phyloP scores from a whole-genome alignment of 1,140 invertebrate species.

The Drosophila sturtevanti region DNA sequence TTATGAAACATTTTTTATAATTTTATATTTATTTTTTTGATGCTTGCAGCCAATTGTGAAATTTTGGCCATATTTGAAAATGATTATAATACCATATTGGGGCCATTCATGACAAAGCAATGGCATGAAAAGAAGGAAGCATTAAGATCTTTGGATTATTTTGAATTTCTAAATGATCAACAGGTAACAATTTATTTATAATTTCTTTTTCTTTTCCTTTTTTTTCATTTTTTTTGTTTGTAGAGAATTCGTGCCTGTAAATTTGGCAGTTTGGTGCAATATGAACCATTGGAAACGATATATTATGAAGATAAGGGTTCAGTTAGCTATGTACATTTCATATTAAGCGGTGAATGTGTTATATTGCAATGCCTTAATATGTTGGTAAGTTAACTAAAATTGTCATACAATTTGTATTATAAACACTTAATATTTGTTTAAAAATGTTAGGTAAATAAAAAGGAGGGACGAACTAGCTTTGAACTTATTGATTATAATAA shows the following conservation, averaged over 20 bases:
- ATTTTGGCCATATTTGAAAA: conserved; percentile 54
- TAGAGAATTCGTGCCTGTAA: conserved; percentile 64
- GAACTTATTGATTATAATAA: not conserved
- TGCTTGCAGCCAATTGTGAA: conserved; percentile 48
- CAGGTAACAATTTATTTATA: conserved; percentile 52
- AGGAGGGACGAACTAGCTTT: conserved; percentile 13
- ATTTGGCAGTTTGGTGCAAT: conserved; percentile 55
- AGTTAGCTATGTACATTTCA: conserved; percentile 65
- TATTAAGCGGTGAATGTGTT: conserved; percentile 76
- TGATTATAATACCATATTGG: conserved; percentile 52
- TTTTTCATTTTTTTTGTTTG: not conserved
- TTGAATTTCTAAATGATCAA: conserved; percentile 52
- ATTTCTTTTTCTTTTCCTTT: too few relatives aligned
- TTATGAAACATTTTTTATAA: not conserved
- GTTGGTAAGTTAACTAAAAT: conserved; percentile 54
- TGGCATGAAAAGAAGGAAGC: conserved; percentile 69
- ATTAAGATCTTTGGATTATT: conserved; percentile 59
- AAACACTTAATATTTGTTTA: too few relatives aligned
- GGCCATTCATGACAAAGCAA: conserved; percentile 45
- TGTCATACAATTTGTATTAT: not conserved
- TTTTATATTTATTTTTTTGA: not conserved
- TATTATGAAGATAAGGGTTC: conserved; percentile 65
- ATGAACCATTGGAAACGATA: conserved; percentile 66
- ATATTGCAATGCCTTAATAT: conserved; percentile 77
- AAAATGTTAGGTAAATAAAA: conserved; percentile 8